phyloP scores from a whole-genome alignment of 2,113 vertebrate species.

The Upupa epops region DNA sequence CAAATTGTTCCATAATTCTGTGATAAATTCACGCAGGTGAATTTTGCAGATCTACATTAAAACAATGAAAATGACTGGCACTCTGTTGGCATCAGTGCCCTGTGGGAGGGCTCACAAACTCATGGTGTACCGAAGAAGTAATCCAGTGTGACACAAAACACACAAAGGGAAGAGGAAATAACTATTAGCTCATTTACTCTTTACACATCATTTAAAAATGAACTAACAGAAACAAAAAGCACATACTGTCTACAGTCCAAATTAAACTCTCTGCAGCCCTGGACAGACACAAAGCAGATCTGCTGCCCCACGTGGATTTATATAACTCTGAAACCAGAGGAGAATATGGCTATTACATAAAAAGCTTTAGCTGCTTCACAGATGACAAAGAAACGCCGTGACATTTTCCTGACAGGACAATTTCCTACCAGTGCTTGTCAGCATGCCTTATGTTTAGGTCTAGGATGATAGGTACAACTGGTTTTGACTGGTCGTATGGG shows the following conservation, averaged over 20 bases:
- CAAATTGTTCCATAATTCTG: no score
- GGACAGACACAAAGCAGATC: neutral
- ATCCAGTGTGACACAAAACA: rapidly evolving
- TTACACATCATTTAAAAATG: neutral
- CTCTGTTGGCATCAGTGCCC: neutral
- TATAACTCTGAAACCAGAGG: neutral
- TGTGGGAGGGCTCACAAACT: neutral
- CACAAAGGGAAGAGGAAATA: neutral
- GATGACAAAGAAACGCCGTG: constrained; percentile 51
- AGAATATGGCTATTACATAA: constrained; percentile 24
- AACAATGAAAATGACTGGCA: neutral
- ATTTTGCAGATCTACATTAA: neutral
- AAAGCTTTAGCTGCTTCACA: constrained; percentile 58
- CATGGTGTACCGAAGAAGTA: neutral
- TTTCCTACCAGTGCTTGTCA: constrained; percentile 59
- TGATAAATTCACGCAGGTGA: neutral
- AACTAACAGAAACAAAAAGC: constrained; percentile 46
- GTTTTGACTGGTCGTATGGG: constrained; percentile 34
- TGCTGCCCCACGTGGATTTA: neutral
- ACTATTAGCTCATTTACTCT: constrained; percentile 26
- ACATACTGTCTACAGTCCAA: neutral
- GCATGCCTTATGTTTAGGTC: neutral
- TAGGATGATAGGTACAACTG: constrained; percentile 31
- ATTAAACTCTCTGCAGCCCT: neutral
- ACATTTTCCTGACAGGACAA: constrained; percentile 59